Evolutionary conservation across 2,113 vertebrate genomes (phyloP).

Genomic region (Pedionomus torquatus): DNA sequence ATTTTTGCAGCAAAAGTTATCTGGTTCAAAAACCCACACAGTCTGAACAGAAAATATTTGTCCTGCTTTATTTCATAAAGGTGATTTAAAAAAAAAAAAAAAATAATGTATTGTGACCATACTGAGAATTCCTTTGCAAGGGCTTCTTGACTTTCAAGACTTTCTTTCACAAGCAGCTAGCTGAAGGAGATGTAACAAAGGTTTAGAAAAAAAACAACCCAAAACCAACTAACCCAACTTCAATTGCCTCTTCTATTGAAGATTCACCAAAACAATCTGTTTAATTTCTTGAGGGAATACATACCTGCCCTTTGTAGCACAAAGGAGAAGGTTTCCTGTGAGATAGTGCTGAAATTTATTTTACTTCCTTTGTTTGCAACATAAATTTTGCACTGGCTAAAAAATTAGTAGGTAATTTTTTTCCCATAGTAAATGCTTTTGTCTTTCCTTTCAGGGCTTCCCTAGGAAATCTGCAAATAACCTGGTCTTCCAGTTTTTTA

Average conservation of each 20-base stretch:
- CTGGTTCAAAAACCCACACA: background rate
- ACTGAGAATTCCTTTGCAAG: background rate
- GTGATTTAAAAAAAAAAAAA: background rate
- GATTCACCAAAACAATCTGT: background rate
- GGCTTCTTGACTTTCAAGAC: background rate
- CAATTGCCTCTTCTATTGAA: constrained; percentile 11
- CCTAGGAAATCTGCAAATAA: background rate
- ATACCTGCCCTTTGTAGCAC: background rate
- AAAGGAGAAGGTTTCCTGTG: background rate
- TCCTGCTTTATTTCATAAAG: background rate
- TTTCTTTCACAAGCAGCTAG: background rate
- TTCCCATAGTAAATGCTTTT: background rate
- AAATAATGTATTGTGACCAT: background rate
- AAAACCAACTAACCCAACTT: background rate
- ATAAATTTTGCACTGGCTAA: background rate
- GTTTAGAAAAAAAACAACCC: background rate
- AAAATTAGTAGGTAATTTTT: background rate
- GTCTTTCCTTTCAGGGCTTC: background rate
- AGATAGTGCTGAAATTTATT: background rate
- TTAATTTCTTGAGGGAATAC: constrained; percentile 52
- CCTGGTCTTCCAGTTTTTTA: background rate
- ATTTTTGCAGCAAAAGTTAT: background rate
- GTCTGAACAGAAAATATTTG: background rate
- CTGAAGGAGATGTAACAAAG: background rate
- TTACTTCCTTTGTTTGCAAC: background rate